phyloP scores from a whole-genome alignment of 2,797 vertebrate genomes.

The Gallinago solitaria region DNA sequence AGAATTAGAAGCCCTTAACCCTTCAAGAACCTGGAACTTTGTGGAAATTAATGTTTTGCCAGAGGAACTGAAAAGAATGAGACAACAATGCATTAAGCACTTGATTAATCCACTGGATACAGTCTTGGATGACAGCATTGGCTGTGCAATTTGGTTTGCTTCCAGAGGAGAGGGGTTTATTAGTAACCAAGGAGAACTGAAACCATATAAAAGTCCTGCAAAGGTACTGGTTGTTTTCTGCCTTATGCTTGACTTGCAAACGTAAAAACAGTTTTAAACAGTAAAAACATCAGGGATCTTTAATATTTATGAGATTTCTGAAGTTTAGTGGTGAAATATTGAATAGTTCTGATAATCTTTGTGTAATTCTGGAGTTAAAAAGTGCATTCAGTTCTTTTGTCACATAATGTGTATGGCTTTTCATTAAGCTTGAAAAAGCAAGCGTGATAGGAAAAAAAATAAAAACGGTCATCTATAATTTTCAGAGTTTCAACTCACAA shows the following conservation, averaged over 20 bases:
- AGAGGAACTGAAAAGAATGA: slow-evolving; percentile 86
- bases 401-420: background rate
- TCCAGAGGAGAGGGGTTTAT: slow-evolving; percentile 85
- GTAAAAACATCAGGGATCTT: background rate
- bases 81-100: slow-evolving; percentile 80
- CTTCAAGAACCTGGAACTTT: slow-evolving; percentile 90
- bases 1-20: slow-evolving; percentile 83
- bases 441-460: background rate
- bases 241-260: background rate
- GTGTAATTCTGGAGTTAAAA: background rate
- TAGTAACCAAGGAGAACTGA: slow-evolving; percentile 56
- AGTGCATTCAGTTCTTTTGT: background rate
- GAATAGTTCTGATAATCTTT: background rate
- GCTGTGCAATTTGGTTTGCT: slow-evolving; percentile 97
- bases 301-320: background rate
- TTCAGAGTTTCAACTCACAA: background rate
- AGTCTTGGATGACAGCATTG: slow-evolving; percentile 95
- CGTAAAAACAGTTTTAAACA: background rate
- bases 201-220: slow-evolving; percentile 82
- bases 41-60: slow-evolving; percentile 89
- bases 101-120: slow-evolving; percentile 88
- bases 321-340: background rate
- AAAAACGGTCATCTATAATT: background rate
- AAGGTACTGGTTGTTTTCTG: slow-evolving; percentile 80
- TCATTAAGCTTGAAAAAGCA: background rate